Evolutionary conservation across 2,888 invertebrate genomes (phyloP), one percentile per base, ranked within the genome.

Genomic region (Orchestes rusci): DNA sequence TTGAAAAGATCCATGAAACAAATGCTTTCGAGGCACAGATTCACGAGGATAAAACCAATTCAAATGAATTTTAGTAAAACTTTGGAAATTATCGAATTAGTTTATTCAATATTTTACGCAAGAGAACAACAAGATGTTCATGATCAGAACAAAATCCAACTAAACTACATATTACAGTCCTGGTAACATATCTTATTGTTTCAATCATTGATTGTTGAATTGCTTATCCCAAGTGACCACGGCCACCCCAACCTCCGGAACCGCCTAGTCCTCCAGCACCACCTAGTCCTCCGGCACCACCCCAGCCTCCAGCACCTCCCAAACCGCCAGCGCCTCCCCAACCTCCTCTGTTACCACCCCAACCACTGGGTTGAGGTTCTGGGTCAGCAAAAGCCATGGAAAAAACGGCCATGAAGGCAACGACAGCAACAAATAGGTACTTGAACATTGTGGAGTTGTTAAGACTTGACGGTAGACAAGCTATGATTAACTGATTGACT

Each of bases 351-450:
- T 20, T 39, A 5, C 44, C 40, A 13, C 45, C 36, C 48, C 49
- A 39, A 13, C 41, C 48, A 8, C 48, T 16, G 12, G 41, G 30
- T 16, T 20, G 8, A 3, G 51, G 40, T 34, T 44, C 35, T 17
- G 45, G 43, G n/a, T 35, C 43, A 15, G 50, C 51, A 5, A 44
- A 15, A 17, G 42, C 48, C n/a, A n/a, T n/a, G n/a, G 46, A 36
- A 32, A 43, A 48, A 3, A 55, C 16, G 15, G 53, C 55, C 48
- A 56, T 40, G 5, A 53, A 28, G 45, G 45, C 53, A 16, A 56
- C 23, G 33, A 52, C 41, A 18, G 47, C 45, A 35, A 56, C 48
- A 15, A 55, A 19, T 17, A 56, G 36, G 40, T 12, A 23, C 32
- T 33, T 40, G 40, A 23, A 27, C 13, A 3, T 28, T 16, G 19